Conservation (phyloP, 2,888 invertebrate genomes). For the Elaeidobius kamerunicus region DNA sequence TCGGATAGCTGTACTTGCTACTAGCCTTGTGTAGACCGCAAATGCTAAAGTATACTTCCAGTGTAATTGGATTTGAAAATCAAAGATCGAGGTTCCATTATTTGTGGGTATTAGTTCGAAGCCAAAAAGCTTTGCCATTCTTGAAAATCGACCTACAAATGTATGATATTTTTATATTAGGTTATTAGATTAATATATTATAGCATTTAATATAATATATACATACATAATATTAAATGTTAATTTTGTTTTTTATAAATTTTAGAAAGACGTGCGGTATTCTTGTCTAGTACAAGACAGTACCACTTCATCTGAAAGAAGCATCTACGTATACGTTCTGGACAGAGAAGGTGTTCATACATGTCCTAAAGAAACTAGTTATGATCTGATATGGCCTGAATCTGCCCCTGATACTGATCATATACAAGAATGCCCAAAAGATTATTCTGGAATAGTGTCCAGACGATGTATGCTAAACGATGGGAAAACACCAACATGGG, state of each 20-base stretch:
- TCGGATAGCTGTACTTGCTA: slow-evolving; percentile 1
- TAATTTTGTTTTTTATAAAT: slow-evolving; percentile 6
- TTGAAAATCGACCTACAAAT: too few species aligned
- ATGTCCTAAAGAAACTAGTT: slow-evolving; percentile 56
- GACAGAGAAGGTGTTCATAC: slow-evolving; percentile 58
- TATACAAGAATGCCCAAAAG: slow-evolving; percentile 60
- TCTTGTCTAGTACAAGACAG: slow-evolving; percentile 64
- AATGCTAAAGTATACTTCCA: slow-evolving; percentile 1
- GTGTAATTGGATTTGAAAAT: slow-evolving; percentile 3
- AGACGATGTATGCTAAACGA: slow-evolving; percentile 60
- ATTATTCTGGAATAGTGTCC: slow-evolving; percentile 51
- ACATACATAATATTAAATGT: too few species aligned
- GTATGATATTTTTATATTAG: too few species aligned
- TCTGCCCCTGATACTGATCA: slow-evolving; percentile 74
- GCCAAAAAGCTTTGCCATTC: neutral
- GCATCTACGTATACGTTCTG: slow-evolving; percentile 65
- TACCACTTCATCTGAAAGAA: slow-evolving; percentile 53
- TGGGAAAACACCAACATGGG: slow-evolving; percentile 68
- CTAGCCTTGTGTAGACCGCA: slow-evolving; percentile 5
- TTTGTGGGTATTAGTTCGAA: neutral
- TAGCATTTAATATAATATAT: too few species aligned
- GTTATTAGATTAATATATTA: too few species aligned
- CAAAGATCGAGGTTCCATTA: slow-evolving; percentile 1
- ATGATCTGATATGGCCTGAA: slow-evolving; percentile 61
- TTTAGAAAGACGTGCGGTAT: slow-evolving; percentile 64